Evolutionary conservation across 1,140 invertebrate genomes (phyloP).

Genomic region (Globodera rostochiensis): DNA sequence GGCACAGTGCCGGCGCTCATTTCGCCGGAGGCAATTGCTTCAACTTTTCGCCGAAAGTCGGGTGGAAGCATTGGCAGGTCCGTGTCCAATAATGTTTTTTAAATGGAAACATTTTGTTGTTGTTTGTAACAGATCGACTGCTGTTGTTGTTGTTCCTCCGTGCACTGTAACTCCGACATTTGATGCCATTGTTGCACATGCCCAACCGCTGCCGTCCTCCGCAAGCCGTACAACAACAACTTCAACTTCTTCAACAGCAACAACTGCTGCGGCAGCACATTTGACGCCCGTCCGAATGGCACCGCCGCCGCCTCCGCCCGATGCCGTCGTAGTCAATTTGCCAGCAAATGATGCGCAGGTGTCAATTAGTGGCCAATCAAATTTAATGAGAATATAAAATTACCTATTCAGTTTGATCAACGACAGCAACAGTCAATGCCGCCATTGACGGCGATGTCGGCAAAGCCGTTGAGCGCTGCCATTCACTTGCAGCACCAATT

Average conservation of each 20-base stretch:
- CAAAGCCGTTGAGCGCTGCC: constrained; percentile 2
- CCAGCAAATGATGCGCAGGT: background rate
- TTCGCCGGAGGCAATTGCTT: constrained; percentile 23
- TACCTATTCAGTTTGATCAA: background rate
- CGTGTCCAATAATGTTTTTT: background rate
- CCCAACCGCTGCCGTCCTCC: constrained; percentile 6
- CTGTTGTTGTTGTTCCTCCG: background rate
- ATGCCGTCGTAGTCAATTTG: background rate
- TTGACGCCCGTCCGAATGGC: constrained; percentile 52
- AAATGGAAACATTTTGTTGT: background rate
- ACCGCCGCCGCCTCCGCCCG: constrained; percentile 44
- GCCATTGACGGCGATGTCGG: background rate
- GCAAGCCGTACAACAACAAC: background rate
- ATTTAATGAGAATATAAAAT: no score
- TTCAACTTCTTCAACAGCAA: background rate
- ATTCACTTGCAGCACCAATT: constrained; percentile 27
- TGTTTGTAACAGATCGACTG: constrained; percentile 1
- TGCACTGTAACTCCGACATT: constrained; percentile 24
- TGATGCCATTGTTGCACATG: constrained; percentile 7
- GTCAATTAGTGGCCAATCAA: background rate
- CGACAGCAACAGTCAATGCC: background rate
- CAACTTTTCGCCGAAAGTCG: constrained; percentile 4
- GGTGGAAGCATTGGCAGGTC: constrained; percentile 16
- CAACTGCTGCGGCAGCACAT: constrained; percentile 13
- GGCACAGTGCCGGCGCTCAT: constrained; percentile 46